Evolutionary conservation across 2,113 vertebrate genomes (phyloP), one percentile per base, ranked within the genome.

Genomic region (Cervus canadensis): DNA sequence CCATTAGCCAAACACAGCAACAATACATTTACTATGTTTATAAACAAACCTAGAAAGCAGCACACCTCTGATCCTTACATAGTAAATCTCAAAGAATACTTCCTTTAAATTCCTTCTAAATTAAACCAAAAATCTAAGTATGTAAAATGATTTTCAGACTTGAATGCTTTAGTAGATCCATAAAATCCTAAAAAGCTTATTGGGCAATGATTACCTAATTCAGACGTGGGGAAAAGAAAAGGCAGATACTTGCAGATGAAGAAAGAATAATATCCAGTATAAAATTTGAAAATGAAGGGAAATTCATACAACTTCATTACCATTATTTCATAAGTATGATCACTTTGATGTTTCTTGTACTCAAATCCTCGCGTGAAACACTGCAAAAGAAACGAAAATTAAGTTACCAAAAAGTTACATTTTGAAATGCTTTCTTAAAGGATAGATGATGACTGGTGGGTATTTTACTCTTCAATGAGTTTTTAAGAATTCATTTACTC

Each of bases 301-400:
- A 89, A 89, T 95, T 92, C 54, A 59, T 89, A 43, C 23, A 97
- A 97, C 30, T 89, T 92, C 93, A 98, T 99, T 99, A 99, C 99
- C 99, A 99, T 99, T 95, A 99, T 99, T 99, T 99, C 99, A 14
- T 99, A 99, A 89, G 99, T 99, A 95, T 99, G 99, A 98, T 99
- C 99, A 87, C 99, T 99, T 97, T 99, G 99, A 94, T 99, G 99
- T 89, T 99, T 99, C 99, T 99, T 99, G 97, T 99, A 99, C 81
- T 99, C 99, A 98, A 99, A 99, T 96, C 99, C 99, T 98, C 99
- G 98, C 43, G 99, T 99, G 98, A 99, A 99, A 98, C 99, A 99
- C 99, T 99, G 98, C 52, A 98, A 98, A 98, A 98, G 87, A 96
- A 97, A 98, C 90, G 94, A 45, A 98, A 89, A 64, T 0, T 30